These are phyloP conservation scores for Eudiplozoon nipponicum DNA, from an alignment of 2,888 invertebrate species.

Conservation along the genomic window DNA sequence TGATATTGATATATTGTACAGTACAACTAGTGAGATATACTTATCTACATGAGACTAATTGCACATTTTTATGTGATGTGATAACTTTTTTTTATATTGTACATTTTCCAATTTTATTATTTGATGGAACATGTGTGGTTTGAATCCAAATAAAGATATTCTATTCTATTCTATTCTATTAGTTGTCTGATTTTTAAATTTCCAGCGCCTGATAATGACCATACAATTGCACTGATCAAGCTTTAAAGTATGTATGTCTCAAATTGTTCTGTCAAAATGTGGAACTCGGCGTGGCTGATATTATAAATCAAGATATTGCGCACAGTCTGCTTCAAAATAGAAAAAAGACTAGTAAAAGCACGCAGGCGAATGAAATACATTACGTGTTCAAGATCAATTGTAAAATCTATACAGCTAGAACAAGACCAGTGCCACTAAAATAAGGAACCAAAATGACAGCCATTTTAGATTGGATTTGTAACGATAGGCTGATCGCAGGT, in stretches of 20 bases:
- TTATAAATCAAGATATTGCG: slow-evolving; percentile 68
- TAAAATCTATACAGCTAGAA: slow-evolving; percentile 65
- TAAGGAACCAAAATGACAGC: slow-evolving; percentile 46
- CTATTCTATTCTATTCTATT: slow-evolving; percentile 69
- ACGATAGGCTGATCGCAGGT: slow-evolving; percentile 3
- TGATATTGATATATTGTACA: too few relatives aligned
- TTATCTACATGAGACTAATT: too few relatives aligned
- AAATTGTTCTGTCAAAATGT: slow-evolving; percentile 49
- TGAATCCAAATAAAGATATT: too few relatives aligned
- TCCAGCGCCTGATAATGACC: slow-evolving; percentile 92
- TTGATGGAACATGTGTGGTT: too few relatives aligned
- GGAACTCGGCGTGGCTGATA: slow-evolving; percentile 65
- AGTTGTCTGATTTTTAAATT: slow-evolving; percentile 72
- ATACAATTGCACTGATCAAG: slow-evolving; percentile 59
- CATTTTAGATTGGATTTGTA: slow-evolving; percentile 48
- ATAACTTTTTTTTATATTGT: too few relatives aligned
- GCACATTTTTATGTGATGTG: too few relatives aligned
- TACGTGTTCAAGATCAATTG: slow-evolving; percentile 52
- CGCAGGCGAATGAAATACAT: slow-evolving; percentile 95
- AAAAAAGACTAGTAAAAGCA: slow-evolving; percentile 70
- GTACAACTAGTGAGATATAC: too few relatives aligned
- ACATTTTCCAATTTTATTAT: too few relatives aligned
- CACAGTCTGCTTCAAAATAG: slow-evolving; percentile 70
- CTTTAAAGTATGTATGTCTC: slow-evolving; percentile 72
- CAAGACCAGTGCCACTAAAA: slow-evolving; percentile 65